Conservation (phyloP, 2,888 invertebrate genomes). For the Trissoscelio sp. region DNA sequence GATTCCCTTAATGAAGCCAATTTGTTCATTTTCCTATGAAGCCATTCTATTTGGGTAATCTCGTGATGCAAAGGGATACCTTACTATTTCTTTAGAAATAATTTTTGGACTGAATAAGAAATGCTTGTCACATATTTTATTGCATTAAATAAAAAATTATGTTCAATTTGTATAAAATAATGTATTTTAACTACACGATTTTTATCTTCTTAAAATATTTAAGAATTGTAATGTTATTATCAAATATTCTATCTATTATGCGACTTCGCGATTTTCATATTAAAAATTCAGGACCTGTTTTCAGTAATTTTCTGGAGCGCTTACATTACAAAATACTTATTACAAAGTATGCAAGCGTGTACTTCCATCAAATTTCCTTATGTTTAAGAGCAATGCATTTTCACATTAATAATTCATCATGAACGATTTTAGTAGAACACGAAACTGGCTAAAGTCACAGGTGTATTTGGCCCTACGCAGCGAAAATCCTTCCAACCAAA, state of each 20-base stretch:
- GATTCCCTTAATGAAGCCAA: constrained; percentile 26
- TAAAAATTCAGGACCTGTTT: background rate
- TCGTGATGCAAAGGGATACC: background rate
- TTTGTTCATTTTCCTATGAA: constrained; percentile 36
- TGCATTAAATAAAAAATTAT: background rate
- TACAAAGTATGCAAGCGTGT: constrained; percentile 34
- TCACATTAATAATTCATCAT: constrained; percentile 66
- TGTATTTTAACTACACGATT: no score
- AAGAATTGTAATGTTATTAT: no score
- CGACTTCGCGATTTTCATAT: background rate
- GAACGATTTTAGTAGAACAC: constrained; percentile 63
- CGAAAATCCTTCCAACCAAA: constrained; percentile 66
- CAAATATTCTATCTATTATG: no score
- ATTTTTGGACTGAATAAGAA: no score
- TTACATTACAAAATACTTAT: constrained; percentile 48
- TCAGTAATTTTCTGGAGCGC: constrained; percentile 15
- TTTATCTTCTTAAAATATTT: no score
- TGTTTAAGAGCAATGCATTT: constrained; percentile 61
- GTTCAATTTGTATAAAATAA: no score
- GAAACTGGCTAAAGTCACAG: constrained; percentile 63
- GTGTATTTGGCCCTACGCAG: constrained; percentile 45
- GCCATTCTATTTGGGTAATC: constrained; percentile 17
- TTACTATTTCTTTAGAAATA: background rate
- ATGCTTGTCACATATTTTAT: no score
- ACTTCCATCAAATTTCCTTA: constrained; percentile 54